phyloP scores from a whole-genome alignment of 2,888 invertebrate species.

The Trachelus troglodyta region DNA sequence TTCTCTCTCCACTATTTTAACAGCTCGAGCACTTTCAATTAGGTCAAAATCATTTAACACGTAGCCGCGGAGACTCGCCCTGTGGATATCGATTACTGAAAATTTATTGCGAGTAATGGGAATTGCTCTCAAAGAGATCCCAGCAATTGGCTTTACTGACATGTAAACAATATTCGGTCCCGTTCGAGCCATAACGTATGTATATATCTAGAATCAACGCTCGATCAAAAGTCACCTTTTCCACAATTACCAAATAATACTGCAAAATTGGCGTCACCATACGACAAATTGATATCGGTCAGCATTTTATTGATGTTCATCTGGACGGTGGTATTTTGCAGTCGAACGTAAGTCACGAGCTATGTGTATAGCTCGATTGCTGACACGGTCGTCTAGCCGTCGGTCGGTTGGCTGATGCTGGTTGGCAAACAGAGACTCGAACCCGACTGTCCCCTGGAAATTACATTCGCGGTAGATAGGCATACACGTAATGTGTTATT shows the following conservation, averaged over 20 bases:
- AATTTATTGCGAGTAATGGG: not conserved
- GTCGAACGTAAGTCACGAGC: not conserved
- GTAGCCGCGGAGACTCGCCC: not conserved
- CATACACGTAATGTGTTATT: conserved; percentile 34
- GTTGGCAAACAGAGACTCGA: not conserved
- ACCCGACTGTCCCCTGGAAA: not conserved
- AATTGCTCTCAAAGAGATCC: not conserved
- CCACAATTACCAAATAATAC: not conserved
- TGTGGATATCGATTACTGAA: not conserved
- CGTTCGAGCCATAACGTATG: not conserved
- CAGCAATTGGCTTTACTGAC: not conserved
- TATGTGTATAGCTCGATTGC: not conserved
- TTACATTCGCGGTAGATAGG: conserved; percentile 7
- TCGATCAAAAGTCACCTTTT: not conserved
- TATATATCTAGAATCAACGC: not conserved
- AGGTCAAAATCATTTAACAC: not conserved
- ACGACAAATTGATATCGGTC: not conserved
- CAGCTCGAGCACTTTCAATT: not conserved
- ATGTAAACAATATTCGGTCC: not conserved
- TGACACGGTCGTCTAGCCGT: not conserved
- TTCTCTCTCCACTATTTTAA: not conserved
- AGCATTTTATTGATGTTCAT: not conserved
- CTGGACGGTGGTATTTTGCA: not conserved
- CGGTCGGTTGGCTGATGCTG: not conserved
- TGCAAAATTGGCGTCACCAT: not conserved